phyloP scores from a whole-genome alignment of 2,113 vertebrate species.

The Camelus bactrianus region DNA sequence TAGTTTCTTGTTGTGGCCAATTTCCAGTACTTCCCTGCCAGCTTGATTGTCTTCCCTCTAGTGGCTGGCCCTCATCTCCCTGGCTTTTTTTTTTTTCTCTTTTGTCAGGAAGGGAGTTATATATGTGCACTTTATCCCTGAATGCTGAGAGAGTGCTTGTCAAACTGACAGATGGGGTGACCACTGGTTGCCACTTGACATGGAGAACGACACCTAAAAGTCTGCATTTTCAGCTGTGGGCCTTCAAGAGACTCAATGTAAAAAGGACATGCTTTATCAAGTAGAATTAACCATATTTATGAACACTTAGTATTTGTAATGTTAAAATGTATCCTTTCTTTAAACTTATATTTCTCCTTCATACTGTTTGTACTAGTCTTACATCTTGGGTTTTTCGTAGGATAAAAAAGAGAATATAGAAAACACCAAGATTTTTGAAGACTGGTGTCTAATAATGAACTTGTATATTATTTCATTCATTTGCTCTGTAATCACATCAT shows the following conservation, averaged over 20 bases:
- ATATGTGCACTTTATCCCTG: slow-evolving; percentile 67
- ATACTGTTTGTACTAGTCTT: neutral
- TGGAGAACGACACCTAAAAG: slow-evolving; percentile 60
- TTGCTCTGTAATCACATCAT: slow-evolving; percentile 13
- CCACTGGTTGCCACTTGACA: slow-evolving; percentile 71
- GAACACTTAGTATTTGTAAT: slow-evolving; percentile 7
- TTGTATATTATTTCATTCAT: slow-evolving; percentile 39
- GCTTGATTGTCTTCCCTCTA: slow-evolving; percentile 62
- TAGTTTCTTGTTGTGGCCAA: slow-evolving; percentile 44
- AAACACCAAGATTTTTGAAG: slow-evolving; percentile 54
- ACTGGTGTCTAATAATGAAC: slow-evolving; percentile 22
- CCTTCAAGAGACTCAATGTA: slow-evolving; percentile 48
- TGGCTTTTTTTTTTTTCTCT: slow-evolving; percentile 19
- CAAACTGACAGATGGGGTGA: slow-evolving; percentile 73
- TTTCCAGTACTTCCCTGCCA: slow-evolving; percentile 66
- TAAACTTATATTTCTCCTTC: neutral
- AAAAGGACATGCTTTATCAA: slow-evolving; percentile 53
- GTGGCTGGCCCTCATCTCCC: slow-evolving; percentile 63
- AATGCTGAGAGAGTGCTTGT: slow-evolving; percentile 60
- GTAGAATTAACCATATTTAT: slow-evolving; percentile 31
- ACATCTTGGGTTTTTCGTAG: neutral
- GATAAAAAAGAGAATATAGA: neutral
- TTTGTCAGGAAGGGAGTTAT: slow-evolving; percentile 67
- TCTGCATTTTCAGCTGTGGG: slow-evolving; percentile 31
- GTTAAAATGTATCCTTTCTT: slow-evolving; percentile 43